Evolutionary conservation across 2,888 invertebrate species (phyloP).

Genomic region (Conomelus anceps): DNA sequence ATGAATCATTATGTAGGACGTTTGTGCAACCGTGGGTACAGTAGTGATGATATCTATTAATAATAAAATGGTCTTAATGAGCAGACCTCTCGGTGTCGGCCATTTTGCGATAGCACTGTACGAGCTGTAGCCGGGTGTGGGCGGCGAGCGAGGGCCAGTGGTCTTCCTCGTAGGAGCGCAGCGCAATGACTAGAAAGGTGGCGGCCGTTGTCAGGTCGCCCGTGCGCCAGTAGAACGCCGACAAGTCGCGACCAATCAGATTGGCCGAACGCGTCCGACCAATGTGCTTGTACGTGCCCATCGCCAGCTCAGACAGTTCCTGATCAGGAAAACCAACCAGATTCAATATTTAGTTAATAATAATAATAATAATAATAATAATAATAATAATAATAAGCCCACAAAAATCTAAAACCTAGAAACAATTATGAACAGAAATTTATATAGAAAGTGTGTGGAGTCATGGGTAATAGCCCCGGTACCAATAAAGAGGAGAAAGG

Average conservation of each 20-base stretch:
- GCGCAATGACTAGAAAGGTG: slow-evolving; percentile 77
- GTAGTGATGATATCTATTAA: background rate
- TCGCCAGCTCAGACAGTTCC: slow-evolving; percentile 88
- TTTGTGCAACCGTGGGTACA: too few relatives aligned
- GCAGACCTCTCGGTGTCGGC: slow-evolving; percentile 63
- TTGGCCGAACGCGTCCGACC: slow-evolving; percentile 73
- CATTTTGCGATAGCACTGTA: slow-evolving; percentile 75
- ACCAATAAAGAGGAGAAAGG: too few relatives aligned
- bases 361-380: background rate
- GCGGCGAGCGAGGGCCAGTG: slow-evolving; percentile 79
- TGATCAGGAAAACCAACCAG: slow-evolving; percentile 39
- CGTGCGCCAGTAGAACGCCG: slow-evolving; percentile 80
- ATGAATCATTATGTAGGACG: too few relatives aligned
- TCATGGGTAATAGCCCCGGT: too few relatives aligned
- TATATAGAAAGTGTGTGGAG: too few relatives aligned
- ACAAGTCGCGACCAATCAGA: slow-evolving; percentile 80
- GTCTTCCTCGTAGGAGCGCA: slow-evolving; percentile 80
- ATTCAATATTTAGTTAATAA: background rate
- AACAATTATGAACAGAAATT: too few relatives aligned
- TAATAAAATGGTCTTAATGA: background rate
- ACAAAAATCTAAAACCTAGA: too few relatives aligned
- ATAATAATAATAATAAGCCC: too few relatives aligned
- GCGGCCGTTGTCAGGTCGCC: slow-evolving; percentile 84
- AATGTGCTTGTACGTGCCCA: slow-evolving; percentile 95
- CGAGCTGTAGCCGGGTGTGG: slow-evolving; percentile 74